Base-by-base conservation (phyloP, 2,888 invertebrate genomes). In the Stratiomys singularior region DNA sequence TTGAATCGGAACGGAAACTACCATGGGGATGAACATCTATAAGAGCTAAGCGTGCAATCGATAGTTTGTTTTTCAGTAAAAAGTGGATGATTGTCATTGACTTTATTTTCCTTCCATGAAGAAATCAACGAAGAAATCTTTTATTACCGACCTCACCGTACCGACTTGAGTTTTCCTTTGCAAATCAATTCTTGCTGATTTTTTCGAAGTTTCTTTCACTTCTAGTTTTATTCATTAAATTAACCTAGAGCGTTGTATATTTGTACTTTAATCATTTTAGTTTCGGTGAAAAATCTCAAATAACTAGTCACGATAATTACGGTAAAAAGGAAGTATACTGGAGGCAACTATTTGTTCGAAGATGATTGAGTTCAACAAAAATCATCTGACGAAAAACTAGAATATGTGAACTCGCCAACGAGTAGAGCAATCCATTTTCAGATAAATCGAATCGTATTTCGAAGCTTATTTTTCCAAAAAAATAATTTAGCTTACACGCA, bases 1-100 rank as follows among this genome's bases (percentile, higher is more conserved):
- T 88, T 96, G 81, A 93, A 94, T 86, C 90, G 95, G 81, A 93
- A 93, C 83, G 92, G 92, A 66, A 89, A 89, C 80, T 91, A 90
- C 82, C 89, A 90, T 27, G 93, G 93, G 80, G 94, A 94, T 87
- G 94, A 94, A 86, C 93, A 93, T 82, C 91, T 93, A 84, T 93
- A 91, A 91, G 67, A 69, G n/a, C 9, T 27, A 23, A 74, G n/a
- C 7, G 30, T 37, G 37, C 30, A 46, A 47, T 46, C 71, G 18
- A 18, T 5, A 37, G 3, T 37, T 37, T 37, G 37, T 18, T 60
- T 25, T 25, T 60, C 28, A 25, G 37, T 30, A 37, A 66, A 18
- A 64, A 64, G 30, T 28, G n/a, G n/a, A 23, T 3, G 3, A 44
- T 28, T 52, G 15, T 30, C 63, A 37, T 47, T 30, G 18, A 74